Percentiles rank a stretch among this genome's conserved stretches.
These are phyloP conservation scores for Hepsetus odoe DNA, from an alignment of 2,113 vertebrate species.

Conservation along the genomic window DNA sequence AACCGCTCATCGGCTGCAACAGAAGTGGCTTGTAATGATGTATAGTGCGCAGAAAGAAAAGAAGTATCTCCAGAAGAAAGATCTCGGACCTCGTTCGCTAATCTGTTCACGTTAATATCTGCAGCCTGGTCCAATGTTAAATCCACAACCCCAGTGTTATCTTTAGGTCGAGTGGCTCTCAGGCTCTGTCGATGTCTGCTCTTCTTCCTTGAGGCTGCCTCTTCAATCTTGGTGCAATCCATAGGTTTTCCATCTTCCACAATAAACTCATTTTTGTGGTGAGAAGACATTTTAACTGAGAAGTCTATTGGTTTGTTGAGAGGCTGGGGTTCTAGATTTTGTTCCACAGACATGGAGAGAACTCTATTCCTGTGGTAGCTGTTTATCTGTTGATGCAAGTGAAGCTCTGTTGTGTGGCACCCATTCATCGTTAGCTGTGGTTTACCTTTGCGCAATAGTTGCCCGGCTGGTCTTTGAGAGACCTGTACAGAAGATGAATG, in stretches of 20 bases:
- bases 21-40: not conserved
- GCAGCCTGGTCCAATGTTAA: slow-evolving; percentile 69
- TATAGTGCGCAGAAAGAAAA: not conserved
- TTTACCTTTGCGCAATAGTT: not conserved
- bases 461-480: slow-evolving; percentile 3
- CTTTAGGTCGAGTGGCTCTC: slow-evolving; percentile 62
- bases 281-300: slow-evolving; percentile 69
- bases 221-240: slow-evolving; percentile 81
- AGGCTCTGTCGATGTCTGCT: slow-evolving; percentile 66
- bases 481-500: slow-evolving; percentile 17
- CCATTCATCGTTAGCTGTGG: slow-evolving; percentile 39
- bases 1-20: not conserved
- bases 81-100: slow-evolving; percentile 56
- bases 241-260: slow-evolving; percentile 77
- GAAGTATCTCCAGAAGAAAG: slow-evolving; percentile 50
- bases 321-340: slow-evolving; percentile 57
- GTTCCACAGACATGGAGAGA: slow-evolving; percentile 38
- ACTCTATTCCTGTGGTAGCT: slow-evolving; percentile 47
- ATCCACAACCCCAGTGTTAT: slow-evolving; percentile 70
- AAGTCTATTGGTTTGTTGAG: slow-evolving; percentile 84
- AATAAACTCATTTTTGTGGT: slow-evolving; percentile 63
- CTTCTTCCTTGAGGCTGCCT: slow-evolving; percentile 76
- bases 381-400: slow-evolving; percentile 49
- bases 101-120: slow-evolving; percentile 29
- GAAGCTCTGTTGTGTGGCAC: slow-evolving; percentile 57